A percentile compares a stretch with the other conserved stretches of the same genome.
These are phyloP conservation scores for Protonemura montana DNA, from an alignment of 2,888 invertebrate species.

Conservation along the genomic window DNA sequence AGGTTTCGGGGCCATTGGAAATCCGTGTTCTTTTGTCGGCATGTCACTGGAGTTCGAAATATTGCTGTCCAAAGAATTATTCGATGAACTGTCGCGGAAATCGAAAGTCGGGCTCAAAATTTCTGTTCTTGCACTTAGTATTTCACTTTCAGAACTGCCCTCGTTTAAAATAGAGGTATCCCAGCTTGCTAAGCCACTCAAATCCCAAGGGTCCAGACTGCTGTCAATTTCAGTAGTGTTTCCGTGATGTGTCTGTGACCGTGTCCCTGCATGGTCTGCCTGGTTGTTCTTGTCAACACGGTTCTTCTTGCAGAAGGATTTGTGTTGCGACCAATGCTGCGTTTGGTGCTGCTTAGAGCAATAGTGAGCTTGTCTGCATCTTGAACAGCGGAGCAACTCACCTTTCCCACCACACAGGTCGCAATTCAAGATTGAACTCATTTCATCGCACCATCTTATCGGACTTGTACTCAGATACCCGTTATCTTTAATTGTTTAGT, in stretches of 20 bases:
- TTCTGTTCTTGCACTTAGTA: slow-evolving; percentile 70
- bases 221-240: slow-evolving; percentile 15
- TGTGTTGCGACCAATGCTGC: slow-evolving; percentile 81
- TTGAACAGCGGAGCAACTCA: slow-evolving; percentile 74
- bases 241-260: slow-evolving; percentile 26
- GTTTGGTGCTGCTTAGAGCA: slow-evolving; percentile 83
- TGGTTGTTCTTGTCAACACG: slow-evolving; percentile 48
- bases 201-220: slow-evolving; percentile 29
- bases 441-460: slow-evolving; percentile 33
- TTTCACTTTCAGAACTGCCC: slow-evolving; percentile 75
- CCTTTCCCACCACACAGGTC: slow-evolving; percentile 66
- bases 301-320: slow-evolving; percentile 56
- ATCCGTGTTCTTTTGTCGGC: slow-evolving; percentile 49
- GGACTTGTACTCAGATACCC: not conserved
- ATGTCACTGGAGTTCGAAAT: slow-evolving; percentile 46
- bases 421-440: slow-evolving; percentile 49
- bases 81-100: slow-evolving; percentile 52
- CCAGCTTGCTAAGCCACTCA: slow-evolving; percentile 43
- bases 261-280: slow-evolving; percentile 24
- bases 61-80: slow-evolving; percentile 41
- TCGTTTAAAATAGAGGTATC: slow-evolving; percentile 66
- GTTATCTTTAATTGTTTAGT: slow-evolving; percentile 14
- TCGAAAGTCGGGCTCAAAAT: slow-evolving; percentile 58
- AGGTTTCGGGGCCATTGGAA: slow-evolving; percentile 57
- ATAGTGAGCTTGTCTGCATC: slow-evolving; percentile 77